phyloP scores from a whole-genome alignment of 2,797 vertebrate genomes.

The Melanogrammus aeglefinus region DNA sequence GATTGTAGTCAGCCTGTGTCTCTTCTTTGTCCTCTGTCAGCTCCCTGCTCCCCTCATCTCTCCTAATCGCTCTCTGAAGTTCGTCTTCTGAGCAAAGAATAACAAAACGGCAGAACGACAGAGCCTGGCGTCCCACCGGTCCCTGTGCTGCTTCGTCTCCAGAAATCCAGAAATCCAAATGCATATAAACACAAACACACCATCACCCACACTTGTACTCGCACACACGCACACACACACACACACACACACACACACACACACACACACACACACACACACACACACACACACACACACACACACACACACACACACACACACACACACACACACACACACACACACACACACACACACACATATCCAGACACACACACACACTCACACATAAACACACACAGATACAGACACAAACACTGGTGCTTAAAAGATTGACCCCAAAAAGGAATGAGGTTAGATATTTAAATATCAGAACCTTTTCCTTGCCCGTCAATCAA shows the following conservation, averaged over 20 bases:
- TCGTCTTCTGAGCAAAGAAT: constrained; percentile 27
- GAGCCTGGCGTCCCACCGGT: constrained; percentile 5
- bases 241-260: not conserved
- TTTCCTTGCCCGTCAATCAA: constrained; percentile 65
- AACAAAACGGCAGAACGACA: constrained; percentile 23
- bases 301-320: constrained; percentile 29
- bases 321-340: constrained; percentile 1
- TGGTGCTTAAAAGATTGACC: constrained; percentile 50
- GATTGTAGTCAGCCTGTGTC: constrained; percentile 8
- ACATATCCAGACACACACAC: constrained; percentile 27
- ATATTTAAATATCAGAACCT: constrained; percentile 70
- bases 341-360: constrained; percentile 6
- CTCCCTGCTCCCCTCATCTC: constrained; percentile 14
- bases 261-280: constrained; percentile 19
- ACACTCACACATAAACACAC: constrained; percentile 27
- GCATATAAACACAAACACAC: constrained; percentile 24
- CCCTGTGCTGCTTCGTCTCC: constrained; percentile 44
- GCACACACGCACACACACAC: too few relatives aligned
- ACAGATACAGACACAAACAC: constrained; percentile 24
- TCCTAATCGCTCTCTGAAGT: constrained; percentile 23
- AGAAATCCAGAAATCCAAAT: constrained; percentile 48
- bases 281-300: constrained; percentile 28
- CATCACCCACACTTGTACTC: too few relatives aligned
- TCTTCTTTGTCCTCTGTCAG: not conserved
- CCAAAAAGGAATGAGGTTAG: constrained; percentile 51